Evolutionary conservation across 2,113 vertebrate genomes (phyloP).

Genomic region (Lasiurus cinereus): DNA sequence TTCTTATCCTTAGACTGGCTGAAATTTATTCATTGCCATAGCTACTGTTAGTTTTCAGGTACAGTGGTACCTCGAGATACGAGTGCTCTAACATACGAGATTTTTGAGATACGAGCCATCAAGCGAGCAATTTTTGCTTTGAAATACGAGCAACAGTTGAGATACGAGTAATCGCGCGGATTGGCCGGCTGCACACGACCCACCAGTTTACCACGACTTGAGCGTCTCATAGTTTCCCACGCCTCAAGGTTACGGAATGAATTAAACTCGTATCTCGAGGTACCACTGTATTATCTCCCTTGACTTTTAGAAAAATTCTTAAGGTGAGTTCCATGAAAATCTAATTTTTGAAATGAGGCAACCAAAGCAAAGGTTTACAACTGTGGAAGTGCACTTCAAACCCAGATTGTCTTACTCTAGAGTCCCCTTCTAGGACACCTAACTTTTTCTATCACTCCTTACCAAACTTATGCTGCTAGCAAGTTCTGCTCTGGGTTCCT

Average conservation of each 20-base stretch:
- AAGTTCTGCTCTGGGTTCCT: background rate
- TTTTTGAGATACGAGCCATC: too few relatives aligned
- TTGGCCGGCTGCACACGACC: too few relatives aligned
- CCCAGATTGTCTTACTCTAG: background rate
- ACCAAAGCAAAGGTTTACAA: background rate
- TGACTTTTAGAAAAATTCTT: background rate
- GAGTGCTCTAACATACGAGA: too few relatives aligned
- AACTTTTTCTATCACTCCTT: background rate
- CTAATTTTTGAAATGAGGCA: constrained; percentile 13
- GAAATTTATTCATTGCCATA: background rate
- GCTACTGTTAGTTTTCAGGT: background rate
- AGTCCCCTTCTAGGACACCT: background rate
- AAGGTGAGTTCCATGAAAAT: background rate
- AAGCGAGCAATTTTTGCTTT: too few relatives aligned
- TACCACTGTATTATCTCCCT: background rate
- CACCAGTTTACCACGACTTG: too few relatives aligned
- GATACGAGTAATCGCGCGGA: too few relatives aligned
- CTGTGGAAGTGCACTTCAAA: background rate
- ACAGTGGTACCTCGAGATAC: too few relatives aligned
- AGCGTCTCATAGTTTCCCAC: too few relatives aligned
- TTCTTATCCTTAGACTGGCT: background rate
- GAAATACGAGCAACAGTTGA: too few relatives aligned
- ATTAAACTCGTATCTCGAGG: too few relatives aligned
- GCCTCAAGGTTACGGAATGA: too few relatives aligned
- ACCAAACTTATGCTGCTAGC: background rate